Evolutionary conservation across 2,888 invertebrate species (phyloP).

Genomic region (Horisme vitalbata): DNA sequence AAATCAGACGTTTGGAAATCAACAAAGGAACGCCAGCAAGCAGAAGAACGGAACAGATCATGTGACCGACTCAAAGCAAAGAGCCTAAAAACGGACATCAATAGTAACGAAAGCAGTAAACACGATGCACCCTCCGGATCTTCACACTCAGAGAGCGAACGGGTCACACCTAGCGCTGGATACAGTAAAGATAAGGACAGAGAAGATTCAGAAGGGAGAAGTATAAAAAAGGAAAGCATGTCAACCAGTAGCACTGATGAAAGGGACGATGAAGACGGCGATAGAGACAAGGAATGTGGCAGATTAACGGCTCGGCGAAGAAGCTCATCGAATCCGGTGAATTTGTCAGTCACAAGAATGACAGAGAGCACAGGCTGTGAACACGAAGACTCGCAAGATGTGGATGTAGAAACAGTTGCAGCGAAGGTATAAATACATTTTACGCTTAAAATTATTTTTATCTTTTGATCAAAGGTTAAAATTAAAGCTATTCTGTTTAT

Average conservation of each 20-base stretch:
- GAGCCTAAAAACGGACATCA: conserved; percentile 75
- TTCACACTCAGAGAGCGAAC: conserved; percentile 77
- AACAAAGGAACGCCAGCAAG: conserved; percentile 78
- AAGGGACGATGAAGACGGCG: conserved; percentile 79
- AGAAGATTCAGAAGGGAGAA: conserved; percentile 67
- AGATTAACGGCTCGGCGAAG: conserved; percentile 84
- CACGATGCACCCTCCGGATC: conserved; percentile 77
- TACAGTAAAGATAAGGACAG: conserved; percentile 76
- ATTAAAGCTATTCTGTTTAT: no score
- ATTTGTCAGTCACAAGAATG: conserved; percentile 85
- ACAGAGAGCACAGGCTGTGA: conserved; percentile 83
- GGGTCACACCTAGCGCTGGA: conserved; percentile 72
- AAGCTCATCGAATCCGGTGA: conserved; percentile 92
- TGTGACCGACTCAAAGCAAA: conserved; percentile 76
- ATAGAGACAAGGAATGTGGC: conserved; percentile 76
- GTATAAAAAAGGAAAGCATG: conserved; percentile 79
- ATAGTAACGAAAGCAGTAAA: conserved; percentile 80
- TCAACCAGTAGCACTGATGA: conserved; percentile 80
- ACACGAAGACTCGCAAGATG: conserved; percentile 79
- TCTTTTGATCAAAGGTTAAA: background rate
- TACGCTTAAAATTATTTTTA: background rate
- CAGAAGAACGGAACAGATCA: conserved; percentile 76
- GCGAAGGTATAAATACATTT: conserved; percentile 61
- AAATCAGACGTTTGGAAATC: conserved; percentile 90
- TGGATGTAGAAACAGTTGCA: conserved; percentile 79